Percentiles rank a stretch among this genome's conserved stretches.
phyloP scores from a whole-genome alignment of 1,140 invertebrate species.

The Hyphantria cunea region DNA sequence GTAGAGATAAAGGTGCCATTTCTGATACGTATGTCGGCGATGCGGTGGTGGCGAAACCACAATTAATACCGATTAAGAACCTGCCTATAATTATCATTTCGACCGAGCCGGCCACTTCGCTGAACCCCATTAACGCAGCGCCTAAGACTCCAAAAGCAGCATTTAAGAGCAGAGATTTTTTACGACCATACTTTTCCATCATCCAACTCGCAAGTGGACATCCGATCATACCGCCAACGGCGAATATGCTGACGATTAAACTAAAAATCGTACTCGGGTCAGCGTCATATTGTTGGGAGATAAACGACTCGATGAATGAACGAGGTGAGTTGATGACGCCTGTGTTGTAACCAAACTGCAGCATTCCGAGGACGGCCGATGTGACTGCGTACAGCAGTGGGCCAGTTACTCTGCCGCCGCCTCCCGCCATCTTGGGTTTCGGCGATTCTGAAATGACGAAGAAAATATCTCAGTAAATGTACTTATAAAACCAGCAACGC shows the following conservation, averaged over 20 bases:
- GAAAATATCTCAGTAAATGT: not conserved
- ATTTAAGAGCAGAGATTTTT: slow-evolving; percentile 69
- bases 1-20: slow-evolving; percentile 92
- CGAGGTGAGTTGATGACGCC: slow-evolving; percentile 99
- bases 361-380: slow-evolving; percentile 97
- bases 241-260: slow-evolving; percentile 96
- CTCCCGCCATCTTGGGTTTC: slow-evolving; percentile 53
- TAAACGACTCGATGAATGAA: slow-evolving; percentile 96
- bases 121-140: slow-evolving; percentile 72
- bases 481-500: not conserved
- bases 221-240: slow-evolving; percentile 97
- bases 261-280: slow-evolving; percentile 91
- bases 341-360: slow-evolving; percentile 99
- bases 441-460: slow-evolving; percentile 35
- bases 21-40: slow-evolving; percentile 97
- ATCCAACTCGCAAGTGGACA: slow-evolving; percentile 95
- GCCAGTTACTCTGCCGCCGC: slow-evolving; percentile 88
- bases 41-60: slow-evolving; percentile 92
- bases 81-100: slow-evolving; percentile 78
- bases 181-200: slow-evolving; percentile 81
- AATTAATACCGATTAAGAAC: slow-evolving; percentile 76
- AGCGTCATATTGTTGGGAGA: slow-evolving; percentile 90
- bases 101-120: slow-evolving; percentile 66
- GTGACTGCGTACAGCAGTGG: slow-evolving; percentile 96
- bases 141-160: slow-evolving; percentile 68